These are phyloP conservation scores for Trinectes maculatus DNA, from an alignment of 2,113 vertebrate species.

Conservation along the genomic window DNA sequence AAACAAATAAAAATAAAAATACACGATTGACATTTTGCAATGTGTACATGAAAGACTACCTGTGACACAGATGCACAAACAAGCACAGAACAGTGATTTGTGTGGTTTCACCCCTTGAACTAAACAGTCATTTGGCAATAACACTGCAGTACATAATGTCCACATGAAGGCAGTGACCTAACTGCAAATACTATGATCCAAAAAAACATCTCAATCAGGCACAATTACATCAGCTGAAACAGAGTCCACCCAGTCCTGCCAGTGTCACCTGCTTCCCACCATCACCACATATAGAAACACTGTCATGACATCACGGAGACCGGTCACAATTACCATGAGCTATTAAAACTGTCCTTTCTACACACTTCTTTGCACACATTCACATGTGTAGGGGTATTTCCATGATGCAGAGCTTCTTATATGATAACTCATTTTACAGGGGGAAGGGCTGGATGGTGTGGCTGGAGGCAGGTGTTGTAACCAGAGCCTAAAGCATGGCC, in stretches of 20 bases:
- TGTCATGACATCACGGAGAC: slow-evolving; percentile 48
- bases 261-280: slow-evolving; percentile 48
- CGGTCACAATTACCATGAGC: slow-evolving; percentile 29
- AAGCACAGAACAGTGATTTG: background rate
- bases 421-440: slow-evolving; percentile 67
- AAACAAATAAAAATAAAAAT: slow-evolving; percentile 3
- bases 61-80: background rate
- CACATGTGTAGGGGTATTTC: slow-evolving; percentile 32
- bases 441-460: slow-evolving; percentile 33
- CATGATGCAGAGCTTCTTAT: slow-evolving; percentile 43
- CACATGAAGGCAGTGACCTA: slow-evolving; percentile 52
- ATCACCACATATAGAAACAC: slow-evolving; percentile 36
- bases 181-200: slow-evolving; percentile 43
- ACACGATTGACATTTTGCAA: slow-evolving; percentile 1
- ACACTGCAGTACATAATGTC: slow-evolving; percentile 20
- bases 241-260: slow-evolving; percentile 27
- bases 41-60: background rate
- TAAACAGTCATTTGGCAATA: slow-evolving; percentile 14
- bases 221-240: slow-evolving; percentile 55
- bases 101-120: slow-evolving; percentile 22
- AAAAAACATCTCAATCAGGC: slow-evolving; percentile 45
- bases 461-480: slow-evolving; percentile 79
- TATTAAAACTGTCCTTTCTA: slow-evolving; percentile 47
- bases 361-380: slow-evolving; percentile 25
- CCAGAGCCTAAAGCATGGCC: slow-evolving; percentile 75